phyloP scores from a whole-genome alignment of 2,888 invertebrate species.

The Nomada fucata region DNA sequence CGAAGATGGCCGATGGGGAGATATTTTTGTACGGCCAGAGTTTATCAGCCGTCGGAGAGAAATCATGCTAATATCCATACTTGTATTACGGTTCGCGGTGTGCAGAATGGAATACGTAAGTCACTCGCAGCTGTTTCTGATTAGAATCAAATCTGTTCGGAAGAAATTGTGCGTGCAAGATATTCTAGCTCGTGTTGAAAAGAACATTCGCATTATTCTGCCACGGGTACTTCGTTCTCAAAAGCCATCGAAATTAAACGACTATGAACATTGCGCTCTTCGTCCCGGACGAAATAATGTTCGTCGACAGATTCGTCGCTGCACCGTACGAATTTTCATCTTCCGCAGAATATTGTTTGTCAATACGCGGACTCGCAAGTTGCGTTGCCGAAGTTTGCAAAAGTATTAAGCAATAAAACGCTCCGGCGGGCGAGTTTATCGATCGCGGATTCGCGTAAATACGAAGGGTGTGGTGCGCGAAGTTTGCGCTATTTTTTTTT shows the following conservation, averaged over 20 bases:
- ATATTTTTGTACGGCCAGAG: constrained; percentile 12
- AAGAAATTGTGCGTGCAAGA: neutral
- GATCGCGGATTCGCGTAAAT: constrained; percentile 27
- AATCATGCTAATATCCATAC: neutral
- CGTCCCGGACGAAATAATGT: neutral
- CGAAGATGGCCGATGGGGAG: neutral
- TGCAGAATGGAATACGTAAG: neutral
- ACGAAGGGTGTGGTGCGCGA: constrained; percentile 19
- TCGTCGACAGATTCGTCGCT: neutral
- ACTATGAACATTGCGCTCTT: no score
- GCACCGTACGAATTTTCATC: neutral
- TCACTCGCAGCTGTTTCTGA: neutral
- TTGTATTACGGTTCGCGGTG: neutral
- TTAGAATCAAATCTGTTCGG: neutral
- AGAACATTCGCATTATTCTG: neutral
- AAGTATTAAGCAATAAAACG: constrained; percentile 43
- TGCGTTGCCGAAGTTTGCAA: neutral
- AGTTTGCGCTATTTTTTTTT: constrained; percentile 22
- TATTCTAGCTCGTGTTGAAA: neutral
- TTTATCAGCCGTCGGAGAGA: neutral
- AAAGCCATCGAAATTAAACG: no score
- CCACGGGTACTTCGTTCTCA: neutral
- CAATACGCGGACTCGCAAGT: neutral
- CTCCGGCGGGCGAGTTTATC: constrained; percentile 17
- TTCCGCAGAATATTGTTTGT: no score